Evolutionary conservation across 1,140 invertebrate genomes (phyloP).

Genomic region (Adoxophyes honmai): DNA sequence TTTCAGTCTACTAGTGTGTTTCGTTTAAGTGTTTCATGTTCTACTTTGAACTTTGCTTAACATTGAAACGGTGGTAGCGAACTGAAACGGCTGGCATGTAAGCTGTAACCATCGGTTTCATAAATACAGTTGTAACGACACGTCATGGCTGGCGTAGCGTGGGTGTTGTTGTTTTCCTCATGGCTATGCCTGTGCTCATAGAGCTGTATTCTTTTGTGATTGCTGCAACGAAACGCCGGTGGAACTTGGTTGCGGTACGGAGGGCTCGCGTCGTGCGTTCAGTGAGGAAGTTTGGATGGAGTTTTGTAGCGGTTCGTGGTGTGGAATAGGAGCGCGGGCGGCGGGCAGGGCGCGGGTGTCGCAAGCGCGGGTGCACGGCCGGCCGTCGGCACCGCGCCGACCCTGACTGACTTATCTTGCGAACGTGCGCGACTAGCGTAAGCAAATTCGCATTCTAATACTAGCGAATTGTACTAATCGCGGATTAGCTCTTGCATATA

Average conservation of each 20-base stretch:
- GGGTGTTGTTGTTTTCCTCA: conserved; percentile 60
- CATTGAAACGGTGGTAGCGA: background rate
- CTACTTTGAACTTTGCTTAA: background rate
- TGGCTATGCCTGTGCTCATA: conserved; percentile 28
- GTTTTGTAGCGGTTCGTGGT: conserved; percentile 15
- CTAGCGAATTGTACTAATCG: conserved; percentile 60
- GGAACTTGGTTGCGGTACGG: background rate
- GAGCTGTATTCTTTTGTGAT: background rate
- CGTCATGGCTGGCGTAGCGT: conserved; percentile 32
- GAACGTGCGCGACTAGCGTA: conserved; percentile 57
- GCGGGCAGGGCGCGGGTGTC: conserved; percentile 44
- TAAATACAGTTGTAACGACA: conserved; percentile 29
- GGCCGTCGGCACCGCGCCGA: conserved; percentile 71
- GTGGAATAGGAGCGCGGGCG: conserved; percentile 20
- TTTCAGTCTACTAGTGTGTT: no score
- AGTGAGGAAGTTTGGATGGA: background rate
- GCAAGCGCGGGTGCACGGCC: conserved; percentile 69
- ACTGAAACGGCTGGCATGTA: conserved; percentile 1
- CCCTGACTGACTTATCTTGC: conserved; percentile 75
- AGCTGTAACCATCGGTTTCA: conserved; percentile 26
- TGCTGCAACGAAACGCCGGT: background rate
- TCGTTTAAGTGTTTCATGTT: no score
- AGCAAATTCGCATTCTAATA: conserved; percentile 73
- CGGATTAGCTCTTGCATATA: conserved; percentile 34
- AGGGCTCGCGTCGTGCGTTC: background rate